These are phyloP conservation scores for Drosophila vallismaia DNA, from an alignment of 2,888 invertebrate genomes.

Conservation along the genomic window DNA sequence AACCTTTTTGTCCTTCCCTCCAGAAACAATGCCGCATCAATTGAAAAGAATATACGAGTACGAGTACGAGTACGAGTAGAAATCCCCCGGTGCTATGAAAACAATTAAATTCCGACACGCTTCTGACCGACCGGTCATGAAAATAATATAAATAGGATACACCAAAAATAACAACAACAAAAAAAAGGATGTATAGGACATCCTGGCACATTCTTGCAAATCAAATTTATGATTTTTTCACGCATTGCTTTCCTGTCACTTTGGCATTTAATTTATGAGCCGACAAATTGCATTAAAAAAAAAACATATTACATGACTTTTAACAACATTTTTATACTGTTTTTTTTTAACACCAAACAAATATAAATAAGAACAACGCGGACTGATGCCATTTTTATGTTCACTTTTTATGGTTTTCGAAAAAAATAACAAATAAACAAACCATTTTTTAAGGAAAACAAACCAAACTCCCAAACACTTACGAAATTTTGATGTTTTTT, in stretches of 20 bases:
- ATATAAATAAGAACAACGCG: not conserved
- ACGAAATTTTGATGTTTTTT: not conserved
- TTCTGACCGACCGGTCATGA: not conserved
- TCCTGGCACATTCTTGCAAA: constrained; percentile 12
- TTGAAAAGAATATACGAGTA: not conserved
- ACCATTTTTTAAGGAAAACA: not conserved
- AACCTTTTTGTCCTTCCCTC: not conserved
- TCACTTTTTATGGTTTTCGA: constrained; percentile 17
- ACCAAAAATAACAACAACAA: not conserved
- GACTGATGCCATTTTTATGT: constrained; percentile 22
- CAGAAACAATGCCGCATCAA: constrained; percentile 3
- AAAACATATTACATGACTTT: constrained; percentile 29
- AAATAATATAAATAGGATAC: not conserved
- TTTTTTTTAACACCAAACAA: constrained; percentile 14
- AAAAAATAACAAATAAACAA: not conserved
- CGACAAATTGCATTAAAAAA: constrained; percentile 22
- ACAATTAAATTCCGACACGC: not conserved
- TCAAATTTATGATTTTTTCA: constrained; percentile 31
- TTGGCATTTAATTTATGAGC: constrained; percentile 23
- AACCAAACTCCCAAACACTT: not conserved
- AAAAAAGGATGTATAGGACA: too few relatives aligned
- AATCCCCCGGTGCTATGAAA: constrained; percentile 1
- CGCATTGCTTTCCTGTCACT: constrained; percentile 42
- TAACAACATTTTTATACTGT: constrained; percentile 2
- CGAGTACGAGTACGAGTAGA: not conserved